Evolutionary conservation across 1,140 invertebrate species (phyloP), one percentile per base, ranked within the genome.

Genomic region (Drosophila gunungcola): DNA sequence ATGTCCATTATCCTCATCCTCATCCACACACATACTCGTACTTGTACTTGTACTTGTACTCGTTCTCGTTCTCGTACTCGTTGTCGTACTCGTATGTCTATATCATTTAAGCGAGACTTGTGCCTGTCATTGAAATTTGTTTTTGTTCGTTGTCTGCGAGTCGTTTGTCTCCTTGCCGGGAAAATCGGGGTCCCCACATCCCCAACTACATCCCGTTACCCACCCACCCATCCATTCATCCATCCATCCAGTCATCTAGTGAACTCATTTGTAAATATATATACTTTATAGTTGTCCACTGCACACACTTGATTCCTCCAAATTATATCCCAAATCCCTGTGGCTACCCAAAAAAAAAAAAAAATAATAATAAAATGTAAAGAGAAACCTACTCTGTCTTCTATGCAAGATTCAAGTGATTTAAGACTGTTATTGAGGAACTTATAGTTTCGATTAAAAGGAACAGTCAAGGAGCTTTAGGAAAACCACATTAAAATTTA

Each of bases 351-450:
- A 62, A 25, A 57, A 49, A 38, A 43, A 48, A 52, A 48, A n/a
- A n/a, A n/a, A n/a, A n/a, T n/a, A n/a, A n/a, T n/a, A 49, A 39
- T 48, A 55, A 9, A 57, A 52, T 2, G 60, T 10, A 55, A 46
- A 80, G 55, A 41, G 54, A 61, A 73, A 48, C 32, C 51, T 39
- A 25, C 27, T 75, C 70, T 53, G 32, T 78, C 82, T 88, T 88
- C 82, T 86, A 82, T 88, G 78, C 80, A 83, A 84, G 80, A 84
- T 76, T 73, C 83, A 82, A 81, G 73, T 77, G 83, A 78, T 68
- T 73, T 41, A 52, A 39, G 51, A 55, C 54, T 70, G 39, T 70
- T 51, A 78, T 81, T 57, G 32, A 64, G 55, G 64, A 32, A 53
- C 39, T 55, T 61, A 29, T n/a, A 5, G 21, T 32, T 32, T 32